Conservation (phyloP, 2,888 invertebrate species). For the Tryphoninae sp. region DNA sequence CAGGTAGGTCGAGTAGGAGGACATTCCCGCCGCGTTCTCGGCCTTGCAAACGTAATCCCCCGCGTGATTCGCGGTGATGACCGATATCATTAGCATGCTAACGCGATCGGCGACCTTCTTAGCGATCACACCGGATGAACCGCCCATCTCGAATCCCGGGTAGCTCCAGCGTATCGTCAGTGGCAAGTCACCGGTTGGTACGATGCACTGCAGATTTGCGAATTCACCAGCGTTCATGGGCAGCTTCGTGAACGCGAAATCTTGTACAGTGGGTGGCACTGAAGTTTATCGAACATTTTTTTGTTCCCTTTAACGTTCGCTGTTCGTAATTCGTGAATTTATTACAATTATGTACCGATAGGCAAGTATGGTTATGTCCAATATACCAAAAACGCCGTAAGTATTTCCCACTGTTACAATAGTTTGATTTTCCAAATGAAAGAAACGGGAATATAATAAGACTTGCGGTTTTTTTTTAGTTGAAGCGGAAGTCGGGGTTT, state of each 20-base stretch:
- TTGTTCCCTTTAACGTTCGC: constrained; percentile 32
- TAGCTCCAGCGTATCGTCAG: constrained; percentile 88
- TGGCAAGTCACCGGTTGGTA: constrained; percentile 88
- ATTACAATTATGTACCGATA: not conserved
- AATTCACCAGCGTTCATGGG: constrained; percentile 85
- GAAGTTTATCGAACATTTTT: constrained; percentile 62
- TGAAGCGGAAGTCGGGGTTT: no score
- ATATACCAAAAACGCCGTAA: not conserved
- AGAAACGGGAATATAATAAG: no score
- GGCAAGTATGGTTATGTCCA: not conserved
- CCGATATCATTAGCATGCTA: constrained; percentile 87
- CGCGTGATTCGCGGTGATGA: constrained; percentile 83
- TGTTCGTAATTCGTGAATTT: constrained; percentile 28
- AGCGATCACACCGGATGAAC: constrained; percentile 79
- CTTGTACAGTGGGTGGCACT: constrained; percentile 79
- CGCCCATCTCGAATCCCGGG: constrained; percentile 79
- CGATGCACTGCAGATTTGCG: constrained; percentile 84
- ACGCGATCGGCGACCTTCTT: constrained; percentile 83
- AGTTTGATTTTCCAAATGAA: not conserved
- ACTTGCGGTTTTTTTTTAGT: no score
- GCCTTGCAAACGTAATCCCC: constrained; percentile 82
- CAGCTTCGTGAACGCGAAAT: constrained; percentile 80
- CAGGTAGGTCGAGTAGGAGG: constrained; percentile 79
- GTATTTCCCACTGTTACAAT: not conserved
- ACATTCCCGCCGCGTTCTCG: constrained; percentile 81